A percentile compares a stretch with the other conserved stretches of the same genome.
phyloP scores from a whole-genome alignment of 2,797 vertebrate species.

The Mormyrops boulengeri region DNA sequence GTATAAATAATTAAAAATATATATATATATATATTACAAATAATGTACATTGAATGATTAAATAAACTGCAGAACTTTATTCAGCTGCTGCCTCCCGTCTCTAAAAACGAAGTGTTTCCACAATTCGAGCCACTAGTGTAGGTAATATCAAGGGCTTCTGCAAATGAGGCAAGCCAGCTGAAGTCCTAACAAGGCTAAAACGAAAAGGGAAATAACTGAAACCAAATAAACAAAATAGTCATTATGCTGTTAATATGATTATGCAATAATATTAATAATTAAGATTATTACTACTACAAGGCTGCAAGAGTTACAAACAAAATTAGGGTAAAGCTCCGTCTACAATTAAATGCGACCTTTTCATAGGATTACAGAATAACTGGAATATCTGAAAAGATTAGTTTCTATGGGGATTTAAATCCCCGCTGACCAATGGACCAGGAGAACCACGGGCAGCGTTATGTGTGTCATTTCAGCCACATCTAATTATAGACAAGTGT shows the following conservation, averaged over 20 bases:
- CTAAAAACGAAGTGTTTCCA: background rate
- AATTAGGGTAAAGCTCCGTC: background rate
- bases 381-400: constrained; percentile 37
- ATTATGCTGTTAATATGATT: background rate
- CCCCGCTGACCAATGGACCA: background rate
- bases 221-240: background rate
- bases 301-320: background rate
- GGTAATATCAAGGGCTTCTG: background rate
- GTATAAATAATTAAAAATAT: no score
- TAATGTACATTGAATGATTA: no score
- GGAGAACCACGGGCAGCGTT: constrained; percentile 9
- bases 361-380: constrained; percentile 18
- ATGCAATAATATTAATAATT: background rate
- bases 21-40: no score
- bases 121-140: no score
- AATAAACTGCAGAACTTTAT: no score
- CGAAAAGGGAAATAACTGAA: background rate
- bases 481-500: background rate
- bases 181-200: background rate
- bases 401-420: constrained; percentile 25
- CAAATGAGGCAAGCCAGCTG: background rate
- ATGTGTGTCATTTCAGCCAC: constrained; percentile 15
- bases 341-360: background rate
- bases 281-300: background rate
- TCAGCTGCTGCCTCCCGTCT: no score